These are phyloP conservation scores for Mus minutoides DNA, from an alignment of 2,797 vertebrate species.

Conservation along the genomic window DNA sequence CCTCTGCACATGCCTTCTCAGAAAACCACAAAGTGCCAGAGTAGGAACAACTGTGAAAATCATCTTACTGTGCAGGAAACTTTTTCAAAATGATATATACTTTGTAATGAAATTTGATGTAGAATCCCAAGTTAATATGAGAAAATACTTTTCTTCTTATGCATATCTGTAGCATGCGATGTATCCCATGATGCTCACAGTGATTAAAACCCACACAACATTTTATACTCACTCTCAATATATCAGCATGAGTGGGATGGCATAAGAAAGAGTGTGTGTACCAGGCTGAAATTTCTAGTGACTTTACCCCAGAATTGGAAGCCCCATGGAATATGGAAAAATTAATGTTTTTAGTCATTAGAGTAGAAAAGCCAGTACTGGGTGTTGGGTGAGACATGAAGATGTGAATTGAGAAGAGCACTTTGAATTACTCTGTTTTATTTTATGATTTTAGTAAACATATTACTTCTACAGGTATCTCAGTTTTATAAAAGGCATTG, in stretches of 20 bases:
- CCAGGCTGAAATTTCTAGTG: conserved; percentile 43
- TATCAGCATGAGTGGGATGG: conserved; percentile 19
- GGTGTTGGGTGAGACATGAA: background rate
- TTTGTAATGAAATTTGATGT: background rate
- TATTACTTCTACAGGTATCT: background rate
- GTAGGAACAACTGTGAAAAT: background rate
- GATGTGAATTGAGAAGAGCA: conserved; percentile 18
- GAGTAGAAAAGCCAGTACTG: conserved; percentile 20
- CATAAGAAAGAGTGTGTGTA: background rate
- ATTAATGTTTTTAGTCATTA: conserved; percentile 3
- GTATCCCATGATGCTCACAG: background rate
- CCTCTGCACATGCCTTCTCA: background rate
- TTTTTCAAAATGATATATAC: background rate
- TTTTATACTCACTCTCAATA: conserved; percentile 61
- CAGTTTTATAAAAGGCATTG: conserved; percentile 48
- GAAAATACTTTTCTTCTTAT: conserved; percentile 4
- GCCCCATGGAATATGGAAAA: background rate
- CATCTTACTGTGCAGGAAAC: background rate
- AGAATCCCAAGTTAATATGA: background rate
- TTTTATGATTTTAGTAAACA: conserved; percentile 38
- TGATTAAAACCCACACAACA: background rate
- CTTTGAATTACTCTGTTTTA: conserved; percentile 47
- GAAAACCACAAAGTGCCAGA: background rate
- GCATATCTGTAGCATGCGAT: background rate
- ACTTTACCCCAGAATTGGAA: conserved; percentile 31